Evolutionary conservation across 2,888 invertebrate genomes (phyloP).

Genomic region (Dryocosmus kuriphilus): DNA sequence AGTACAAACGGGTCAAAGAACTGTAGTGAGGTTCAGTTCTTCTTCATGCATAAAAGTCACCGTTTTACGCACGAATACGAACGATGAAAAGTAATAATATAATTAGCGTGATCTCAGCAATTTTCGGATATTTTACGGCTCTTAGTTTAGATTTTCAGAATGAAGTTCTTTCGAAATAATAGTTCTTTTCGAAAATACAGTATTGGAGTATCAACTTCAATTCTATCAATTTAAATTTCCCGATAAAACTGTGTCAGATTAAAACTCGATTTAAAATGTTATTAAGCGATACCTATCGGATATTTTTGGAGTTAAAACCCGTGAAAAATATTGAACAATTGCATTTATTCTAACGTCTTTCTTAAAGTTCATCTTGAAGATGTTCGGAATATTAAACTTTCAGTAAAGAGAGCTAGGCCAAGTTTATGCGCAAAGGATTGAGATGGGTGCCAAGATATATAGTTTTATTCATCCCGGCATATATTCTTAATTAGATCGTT

Average conservation of each 20-base stretch:
- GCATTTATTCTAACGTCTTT: no score
- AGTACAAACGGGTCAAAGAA: constrained; percentile 24
- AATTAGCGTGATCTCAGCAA: not conserved
- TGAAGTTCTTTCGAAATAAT: not conserved
- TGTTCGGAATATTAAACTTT: not conserved
- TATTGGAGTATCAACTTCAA: not conserved
- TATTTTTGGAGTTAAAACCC: no score
- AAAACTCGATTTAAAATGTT: not conserved
- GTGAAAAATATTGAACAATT: no score
- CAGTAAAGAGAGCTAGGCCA: not conserved
- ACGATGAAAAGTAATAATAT: constrained; percentile 7
- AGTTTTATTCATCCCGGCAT: constrained; percentile 46
- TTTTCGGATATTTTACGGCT: not conserved
- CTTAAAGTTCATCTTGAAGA: not conserved
- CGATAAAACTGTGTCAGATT: no score
- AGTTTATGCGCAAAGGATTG: constrained; percentile 29
- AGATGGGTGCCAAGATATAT: constrained; percentile 14
- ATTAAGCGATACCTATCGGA: no score
- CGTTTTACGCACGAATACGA: constrained; percentile 11
- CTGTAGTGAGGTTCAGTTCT: constrained; percentile 18
- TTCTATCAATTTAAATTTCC: no score
- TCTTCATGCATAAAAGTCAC: not conserved
- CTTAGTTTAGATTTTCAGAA: not conserved
- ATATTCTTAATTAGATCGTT: constrained; percentile 70
- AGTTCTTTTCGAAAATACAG: not conserved